Evolutionary conservation across 2,797 vertebrate genomes (phyloP).

Genomic region (Chelon labrosus): DNA sequence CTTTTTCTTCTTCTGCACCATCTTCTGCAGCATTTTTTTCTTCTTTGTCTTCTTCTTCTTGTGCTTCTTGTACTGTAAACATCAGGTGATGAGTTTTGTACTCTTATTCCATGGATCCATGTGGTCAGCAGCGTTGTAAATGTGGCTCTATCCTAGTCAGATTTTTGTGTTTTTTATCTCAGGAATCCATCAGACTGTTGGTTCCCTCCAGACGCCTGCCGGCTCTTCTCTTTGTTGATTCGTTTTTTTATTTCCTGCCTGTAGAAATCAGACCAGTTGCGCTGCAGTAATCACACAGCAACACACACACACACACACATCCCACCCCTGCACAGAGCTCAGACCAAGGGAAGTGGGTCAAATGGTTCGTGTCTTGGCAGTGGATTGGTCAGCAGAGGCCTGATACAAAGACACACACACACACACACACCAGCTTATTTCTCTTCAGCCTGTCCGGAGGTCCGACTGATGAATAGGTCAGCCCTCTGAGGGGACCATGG

Average conservation of each 20-base stretch:
- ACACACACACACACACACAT: constrained; percentile 5
- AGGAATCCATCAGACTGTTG: constrained; percentile 43
- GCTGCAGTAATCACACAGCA: constrained; percentile 49
- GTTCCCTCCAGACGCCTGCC: constrained; percentile 33
- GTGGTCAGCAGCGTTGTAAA: no score
- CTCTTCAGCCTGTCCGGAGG: constrained; percentile 55
- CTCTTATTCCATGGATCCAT: no score
- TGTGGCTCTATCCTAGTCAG: no score
- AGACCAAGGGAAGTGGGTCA: constrained; percentile 65
- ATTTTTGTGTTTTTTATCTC: neutral
- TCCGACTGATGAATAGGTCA: constrained; percentile 66
- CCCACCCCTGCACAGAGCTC: constrained; percentile 13
- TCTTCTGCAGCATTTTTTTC: no score
- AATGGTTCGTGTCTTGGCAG: constrained; percentile 58
- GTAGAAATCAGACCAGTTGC: constrained; percentile 52
- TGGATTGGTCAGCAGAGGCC: constrained; percentile 51
- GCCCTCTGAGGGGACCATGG: constrained; percentile 48
- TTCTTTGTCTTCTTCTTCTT: no score
- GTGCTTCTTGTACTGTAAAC: no score
- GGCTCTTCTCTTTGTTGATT: constrained; percentile 49
- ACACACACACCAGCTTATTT: constrained; percentile 48
- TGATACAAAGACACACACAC: constrained; percentile 27
- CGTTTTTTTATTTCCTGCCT: constrained; percentile 51
- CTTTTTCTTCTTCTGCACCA: no score
- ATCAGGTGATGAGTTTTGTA: no score